These are phyloP conservation scores for Willowsia nigromaculata DNA, from an alignment of 2,888 invertebrate genomes.

Conservation along the genomic window DNA sequence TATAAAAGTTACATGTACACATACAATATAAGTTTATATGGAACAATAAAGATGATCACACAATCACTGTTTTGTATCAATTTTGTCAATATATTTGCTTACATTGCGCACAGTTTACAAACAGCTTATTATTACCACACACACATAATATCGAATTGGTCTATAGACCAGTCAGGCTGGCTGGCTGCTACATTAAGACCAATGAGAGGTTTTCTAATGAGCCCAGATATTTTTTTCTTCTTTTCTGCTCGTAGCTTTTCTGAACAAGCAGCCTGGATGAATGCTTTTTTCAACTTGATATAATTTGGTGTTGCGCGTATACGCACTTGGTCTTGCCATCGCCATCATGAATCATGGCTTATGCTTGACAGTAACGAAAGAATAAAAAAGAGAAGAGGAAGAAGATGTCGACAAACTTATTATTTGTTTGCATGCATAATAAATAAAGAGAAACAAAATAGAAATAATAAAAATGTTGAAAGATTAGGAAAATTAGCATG, in stretches of 20 bases:
- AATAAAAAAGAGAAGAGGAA: neutral
- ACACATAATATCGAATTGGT: neutral
- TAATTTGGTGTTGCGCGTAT: neutral
- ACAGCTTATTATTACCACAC: neutral
- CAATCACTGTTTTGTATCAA: conserved; percentile 8
- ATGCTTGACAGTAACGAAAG: conserved; percentile 7
- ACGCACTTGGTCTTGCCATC: neutral
- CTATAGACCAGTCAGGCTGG: conserved; percentile 31
- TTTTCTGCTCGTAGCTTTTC: neutral
- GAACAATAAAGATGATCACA: conserved; percentile 17
- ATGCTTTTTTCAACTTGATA: neutral
- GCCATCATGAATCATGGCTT: conserved; percentile 16
- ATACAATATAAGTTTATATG: neutral
- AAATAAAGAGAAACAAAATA: neutral
- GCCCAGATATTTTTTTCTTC: conserved; percentile 33
- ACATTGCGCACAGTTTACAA: neutral
- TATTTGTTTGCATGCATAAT: conserved; percentile 44
- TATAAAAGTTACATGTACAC: neutral
- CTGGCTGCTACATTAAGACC: conserved; percentile 43
- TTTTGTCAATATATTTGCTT: neutral
- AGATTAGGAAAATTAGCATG: neutral
- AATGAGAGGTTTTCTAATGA: conserved; percentile 63
- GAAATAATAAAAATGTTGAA: conserved; percentile 36
- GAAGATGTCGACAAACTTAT: conserved; percentile 61
- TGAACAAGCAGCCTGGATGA: neutral